These are phyloP conservation scores for Adelognathus sp. DNA, from an alignment of 2,888 invertebrate genomes.

Conservation along the genomic window DNA sequence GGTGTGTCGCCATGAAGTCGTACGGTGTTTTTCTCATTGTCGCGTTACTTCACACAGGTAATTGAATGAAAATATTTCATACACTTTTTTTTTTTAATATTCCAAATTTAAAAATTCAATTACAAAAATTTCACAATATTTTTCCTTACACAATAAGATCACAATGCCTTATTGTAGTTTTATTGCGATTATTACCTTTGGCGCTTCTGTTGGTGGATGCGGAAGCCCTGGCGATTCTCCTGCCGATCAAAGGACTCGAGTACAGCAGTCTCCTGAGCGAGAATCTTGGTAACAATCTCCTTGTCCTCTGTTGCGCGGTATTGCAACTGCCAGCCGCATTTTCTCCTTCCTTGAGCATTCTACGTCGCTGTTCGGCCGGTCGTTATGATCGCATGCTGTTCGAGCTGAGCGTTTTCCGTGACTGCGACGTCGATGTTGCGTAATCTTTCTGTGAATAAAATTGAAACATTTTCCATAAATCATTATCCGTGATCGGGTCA, in stretches of 20 bases:
- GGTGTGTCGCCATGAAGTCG: slow-evolving; percentile 76
- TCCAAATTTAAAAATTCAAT: too few species aligned
- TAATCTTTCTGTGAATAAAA: slow-evolving; percentile 64
- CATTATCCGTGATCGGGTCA: neutral
- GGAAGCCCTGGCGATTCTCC: slow-evolving; percentile 82
- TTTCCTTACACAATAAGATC: too few species aligned
- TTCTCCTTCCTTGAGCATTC: slow-evolving; percentile 79
- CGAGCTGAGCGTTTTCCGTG: neutral
- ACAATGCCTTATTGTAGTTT: too few species aligned
- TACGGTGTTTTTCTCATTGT: slow-evolving; percentile 63
- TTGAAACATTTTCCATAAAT: slow-evolving; percentile 6
- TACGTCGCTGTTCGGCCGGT: slow-evolving; percentile 44
- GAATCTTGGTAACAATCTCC: slow-evolving; percentile 83
- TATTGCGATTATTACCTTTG: slow-evolving; percentile 69
- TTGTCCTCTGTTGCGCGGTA: slow-evolving; percentile 71
- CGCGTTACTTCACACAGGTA: slow-evolving; percentile 70
- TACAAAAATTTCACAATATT: too few species aligned
- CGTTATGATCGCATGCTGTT: slow-evolving; percentile 59
- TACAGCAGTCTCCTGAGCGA: slow-evolving; percentile 87
- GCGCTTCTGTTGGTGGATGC: slow-evolving; percentile 70
- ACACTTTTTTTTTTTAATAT: too few species aligned
- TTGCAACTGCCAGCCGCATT: slow-evolving; percentile 75
- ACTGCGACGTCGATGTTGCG: slow-evolving; percentile 61
- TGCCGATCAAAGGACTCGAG: slow-evolving; percentile 87
- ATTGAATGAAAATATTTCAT: slow-evolving; percentile 23